Conservation (phyloP, 2,888 invertebrate species). For the Hemistola chrysoprasaria region DNA sequence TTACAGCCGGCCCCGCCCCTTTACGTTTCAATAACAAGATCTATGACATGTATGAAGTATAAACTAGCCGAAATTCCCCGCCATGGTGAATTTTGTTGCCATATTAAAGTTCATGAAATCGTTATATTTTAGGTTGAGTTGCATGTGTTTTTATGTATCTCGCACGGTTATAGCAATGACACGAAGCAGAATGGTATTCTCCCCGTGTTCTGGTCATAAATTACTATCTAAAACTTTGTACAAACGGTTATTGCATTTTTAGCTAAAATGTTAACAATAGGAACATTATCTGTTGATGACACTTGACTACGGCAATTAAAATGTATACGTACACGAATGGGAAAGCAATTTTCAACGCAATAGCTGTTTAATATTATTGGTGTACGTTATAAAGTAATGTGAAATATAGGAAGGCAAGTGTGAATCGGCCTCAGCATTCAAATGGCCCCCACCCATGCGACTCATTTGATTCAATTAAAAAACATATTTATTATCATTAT, state of each 20-base stretch:
- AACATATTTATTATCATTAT: slow-evolving; percentile 55
- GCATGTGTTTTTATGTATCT: too few relatives aligned
- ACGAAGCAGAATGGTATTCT: slow-evolving; percentile 34
- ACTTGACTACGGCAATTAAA: slow-evolving; percentile 15
- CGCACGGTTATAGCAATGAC: slow-evolving; percentile 28
- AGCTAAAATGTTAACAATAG: slow-evolving; percentile 27
- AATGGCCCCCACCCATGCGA: slow-evolving; percentile 62
- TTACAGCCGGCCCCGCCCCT: too few relatives aligned
- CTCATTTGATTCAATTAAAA: slow-evolving; percentile 56
- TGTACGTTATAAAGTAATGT: not conserved
- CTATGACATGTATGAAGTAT: too few relatives aligned
- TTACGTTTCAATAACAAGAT: too few relatives aligned
- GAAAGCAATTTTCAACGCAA: slow-evolving; percentile 21
- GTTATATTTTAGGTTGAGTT: too few relatives aligned
- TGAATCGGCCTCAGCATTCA: slow-evolving; percentile 41
- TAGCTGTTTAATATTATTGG: not conserved
- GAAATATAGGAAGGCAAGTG: slow-evolving; percentile 18
- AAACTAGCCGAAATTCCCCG: too few relatives aligned
- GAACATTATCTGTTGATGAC: slow-evolving; percentile 25
- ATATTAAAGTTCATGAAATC: too few relatives aligned
- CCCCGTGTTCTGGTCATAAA: slow-evolving; percentile 27
- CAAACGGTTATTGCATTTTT: slow-evolving; percentile 19
- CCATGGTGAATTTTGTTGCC: too few relatives aligned
- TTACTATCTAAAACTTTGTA: slow-evolving; percentile 23
- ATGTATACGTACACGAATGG: slow-evolving; percentile 28